Base-by-base conservation (phyloP, 1,140 invertebrate species). In the Saccostrea glomerata region DNA sequence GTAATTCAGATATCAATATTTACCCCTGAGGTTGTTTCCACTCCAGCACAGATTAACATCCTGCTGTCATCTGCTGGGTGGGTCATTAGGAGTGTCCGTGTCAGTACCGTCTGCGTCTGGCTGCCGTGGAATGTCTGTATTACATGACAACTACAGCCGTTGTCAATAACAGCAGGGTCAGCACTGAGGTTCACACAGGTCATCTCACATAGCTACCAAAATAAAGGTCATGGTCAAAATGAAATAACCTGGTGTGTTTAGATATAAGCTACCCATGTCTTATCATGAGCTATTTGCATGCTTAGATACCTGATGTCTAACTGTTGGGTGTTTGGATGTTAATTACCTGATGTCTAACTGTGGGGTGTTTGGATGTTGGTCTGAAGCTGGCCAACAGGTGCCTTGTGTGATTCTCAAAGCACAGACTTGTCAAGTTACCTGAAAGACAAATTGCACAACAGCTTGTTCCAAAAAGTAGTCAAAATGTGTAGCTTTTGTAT, bases 41-140 rank as follows among this genome's bases (percentile, higher is more conserved):
- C 94, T 3, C 93, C 93, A 84, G 93, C 94, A 25, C 96, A 96
- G 0, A 97, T 96, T 90, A 97, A 94, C 0, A 96, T 73, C 25
- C 90, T 90, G 54, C 88, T 90, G 13, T 90, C 86, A 56, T 92
- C 90, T 30, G 55, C 84, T 23, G 96, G 92, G 87, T 95, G 95
- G 30, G 92, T 87, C 86, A 97, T 91, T 55, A 97, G 95, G 82
- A 96, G 96, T 2, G 97, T 96, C 77, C 96, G 95, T 4, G 96
- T 96, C 84, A 97, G 94, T 25, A 96, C 92, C 6, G 96, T 96
- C 89, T 97, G 97, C 70, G 95, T 95, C 25, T 94, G 95, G 4
- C 97, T 96, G 3, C 96, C 97, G 63, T 96, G 93, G 90, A 97
- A 96, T 1, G 95, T 96, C 85, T 97, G 96, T 25, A 97, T 93